Conservation (phyloP, 2,113 vertebrate species). For the Engystomops pustulosus region DNA sequence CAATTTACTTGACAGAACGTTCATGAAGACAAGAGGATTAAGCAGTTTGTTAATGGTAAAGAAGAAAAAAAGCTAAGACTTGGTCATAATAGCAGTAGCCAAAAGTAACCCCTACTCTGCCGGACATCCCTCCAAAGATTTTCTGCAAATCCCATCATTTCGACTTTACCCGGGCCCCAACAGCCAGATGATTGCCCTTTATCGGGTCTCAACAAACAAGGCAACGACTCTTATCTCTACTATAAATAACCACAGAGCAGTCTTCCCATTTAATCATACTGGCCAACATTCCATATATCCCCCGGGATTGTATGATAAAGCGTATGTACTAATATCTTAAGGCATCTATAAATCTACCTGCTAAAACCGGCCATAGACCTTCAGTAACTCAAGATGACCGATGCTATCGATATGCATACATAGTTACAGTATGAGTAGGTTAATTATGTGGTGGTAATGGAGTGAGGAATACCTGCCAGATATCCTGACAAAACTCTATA, state of each 20-base stretch:
- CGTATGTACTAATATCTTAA: not conserved
- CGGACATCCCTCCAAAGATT: not conserved
- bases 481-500: no score
- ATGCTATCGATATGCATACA: not conserved
- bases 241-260: not conserved
- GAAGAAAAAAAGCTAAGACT: not conserved
- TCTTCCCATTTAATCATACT: not conserved
- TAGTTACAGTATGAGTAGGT: not conserved
- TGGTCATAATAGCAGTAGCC: not conserved
- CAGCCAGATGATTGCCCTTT: not conserved
- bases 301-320: not conserved
- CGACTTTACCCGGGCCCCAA: no score
- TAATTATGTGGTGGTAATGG: not conserved
- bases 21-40: conserved; percentile 51
- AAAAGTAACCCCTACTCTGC: conserved; percentile 19
- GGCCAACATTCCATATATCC: not conserved
- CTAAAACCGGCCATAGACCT: not conserved
- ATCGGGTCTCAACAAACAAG: not conserved
- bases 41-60: not conserved
- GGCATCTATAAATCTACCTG: not conserved
- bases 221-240: not conserved
- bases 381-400: not conserved
- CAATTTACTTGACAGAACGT: conserved; percentile 65
- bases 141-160: no score
- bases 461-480: not conserved